A percentile compares a stretch with the other conserved stretches of the same genome.
Conservation (phyloP, 2,113 vertebrate genomes). For the Drymodes brunneopygia region DNA sequence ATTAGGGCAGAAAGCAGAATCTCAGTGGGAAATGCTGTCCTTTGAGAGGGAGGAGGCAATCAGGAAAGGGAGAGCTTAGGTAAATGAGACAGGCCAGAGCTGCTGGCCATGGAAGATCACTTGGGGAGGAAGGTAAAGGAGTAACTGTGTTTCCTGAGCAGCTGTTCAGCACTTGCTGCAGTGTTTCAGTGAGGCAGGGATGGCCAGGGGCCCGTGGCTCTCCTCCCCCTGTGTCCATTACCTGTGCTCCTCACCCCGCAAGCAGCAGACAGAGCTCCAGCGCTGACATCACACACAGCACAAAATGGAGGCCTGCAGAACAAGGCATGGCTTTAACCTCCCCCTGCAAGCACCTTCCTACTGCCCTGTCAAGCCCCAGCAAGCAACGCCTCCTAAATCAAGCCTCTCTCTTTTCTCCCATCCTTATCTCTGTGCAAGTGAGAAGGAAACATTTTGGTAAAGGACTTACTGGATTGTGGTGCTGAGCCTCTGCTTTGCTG, state of each 20-base stretch:
- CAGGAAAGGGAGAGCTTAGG: background rate
- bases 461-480: constrained; percentile 59
- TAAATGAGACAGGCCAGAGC: background rate
- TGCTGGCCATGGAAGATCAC: background rate
- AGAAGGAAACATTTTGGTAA: background rate
- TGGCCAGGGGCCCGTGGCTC: background rate
- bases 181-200: background rate
- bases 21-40: background rate
- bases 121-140: background rate
- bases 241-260: constrained; percentile 15
- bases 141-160: background rate
- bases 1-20: background rate
- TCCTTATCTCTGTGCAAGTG: background rate
- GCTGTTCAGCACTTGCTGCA: background rate
- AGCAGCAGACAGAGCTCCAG: constrained; percentile 13
- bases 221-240: background rate
- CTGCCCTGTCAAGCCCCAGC: background rate
- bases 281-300: constrained; percentile 52
- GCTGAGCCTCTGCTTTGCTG: constrained; percentile 54
- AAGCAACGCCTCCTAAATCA: background rate
- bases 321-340: constrained; percentile 48
- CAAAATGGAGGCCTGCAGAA: constrained; percentile 62
- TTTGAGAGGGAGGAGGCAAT: background rate
- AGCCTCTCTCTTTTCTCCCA: background rate
- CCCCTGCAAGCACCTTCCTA: background rate